Evolutionary conservation across 2,888 invertebrate genomes (phyloP).

Genomic region (Odontomyia ornata): DNA sequence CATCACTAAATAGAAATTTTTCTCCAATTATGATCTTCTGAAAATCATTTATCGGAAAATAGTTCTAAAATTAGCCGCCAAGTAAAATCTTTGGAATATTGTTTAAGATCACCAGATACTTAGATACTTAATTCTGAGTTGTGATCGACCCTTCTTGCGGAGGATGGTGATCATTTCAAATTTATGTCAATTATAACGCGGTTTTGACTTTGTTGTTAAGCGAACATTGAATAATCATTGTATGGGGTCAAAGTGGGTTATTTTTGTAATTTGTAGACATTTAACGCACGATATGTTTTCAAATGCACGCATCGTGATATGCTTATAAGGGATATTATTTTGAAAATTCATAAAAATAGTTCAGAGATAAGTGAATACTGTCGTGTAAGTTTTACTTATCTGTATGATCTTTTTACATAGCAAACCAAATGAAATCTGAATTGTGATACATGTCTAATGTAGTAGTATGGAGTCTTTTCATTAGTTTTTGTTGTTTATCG

Average conservation of each 20-base stretch:
- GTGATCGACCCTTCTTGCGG: background rate
- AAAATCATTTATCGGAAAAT: slow-evolving; percentile 17
- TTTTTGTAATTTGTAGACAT: slow-evolving; percentile 19
- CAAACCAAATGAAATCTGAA: too few species aligned
- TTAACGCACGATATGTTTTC: slow-evolving; percentile 17
- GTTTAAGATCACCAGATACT: background rate
- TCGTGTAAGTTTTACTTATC: background rate
- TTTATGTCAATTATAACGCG: slow-evolving; percentile 11
- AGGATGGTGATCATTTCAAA: background rate
- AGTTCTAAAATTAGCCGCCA: background rate
- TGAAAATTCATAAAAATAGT: slow-evolving; percentile 7
- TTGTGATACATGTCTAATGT: too few species aligned
- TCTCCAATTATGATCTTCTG: slow-evolving; percentile 10
- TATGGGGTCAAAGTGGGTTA: slow-evolving; percentile 25
- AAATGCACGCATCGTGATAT: slow-evolving; percentile 3
- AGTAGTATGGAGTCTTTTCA: too few species aligned
- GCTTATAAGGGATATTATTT: background rate
- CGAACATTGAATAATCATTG: slow-evolving; percentile 1
- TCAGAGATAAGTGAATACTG: background rate
- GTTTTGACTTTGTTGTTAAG: background rate
- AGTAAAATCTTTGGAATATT: background rate
- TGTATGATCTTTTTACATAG: background rate
- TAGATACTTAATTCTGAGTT: background rate
- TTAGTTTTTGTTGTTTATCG: too few species aligned
- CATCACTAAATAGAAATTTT: slow-evolving; percentile 13